phyloP scores from a whole-genome alignment of 2,113 vertebrate species.

The Gavialis gangeticus region DNA sequence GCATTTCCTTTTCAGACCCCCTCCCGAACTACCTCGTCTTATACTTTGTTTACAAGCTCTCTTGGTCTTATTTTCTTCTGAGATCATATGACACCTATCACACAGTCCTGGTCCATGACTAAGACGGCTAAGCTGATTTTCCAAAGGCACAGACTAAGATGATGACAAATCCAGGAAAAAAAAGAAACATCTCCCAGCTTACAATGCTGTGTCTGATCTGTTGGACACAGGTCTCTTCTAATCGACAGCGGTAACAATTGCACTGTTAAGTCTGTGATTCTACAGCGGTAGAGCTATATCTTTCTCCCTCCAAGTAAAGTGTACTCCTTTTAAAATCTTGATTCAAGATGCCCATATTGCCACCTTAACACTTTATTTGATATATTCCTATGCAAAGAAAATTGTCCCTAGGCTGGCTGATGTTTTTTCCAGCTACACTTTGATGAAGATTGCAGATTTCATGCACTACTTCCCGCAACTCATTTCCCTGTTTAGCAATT shows the following conservation, averaged over 20 bases:
- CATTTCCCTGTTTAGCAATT: not conserved
- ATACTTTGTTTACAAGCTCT: too few relatives aligned
- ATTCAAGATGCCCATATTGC: not conserved
- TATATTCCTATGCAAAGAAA: fast-evolving
- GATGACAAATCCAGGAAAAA: not conserved
- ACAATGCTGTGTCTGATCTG: not conserved
- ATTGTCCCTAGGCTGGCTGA: not conserved
- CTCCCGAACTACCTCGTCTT: too few relatives aligned
- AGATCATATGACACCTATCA: too few relatives aligned
- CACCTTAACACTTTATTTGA: not conserved
- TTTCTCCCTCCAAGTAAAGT: not conserved
- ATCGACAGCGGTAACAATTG: not conserved
- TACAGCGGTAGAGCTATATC: too few relatives aligned
- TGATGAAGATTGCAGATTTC: not conserved
- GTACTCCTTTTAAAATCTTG: not conserved
- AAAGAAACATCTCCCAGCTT: not conserved
- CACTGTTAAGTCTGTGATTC: too few relatives aligned
- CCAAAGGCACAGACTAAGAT: not conserved
- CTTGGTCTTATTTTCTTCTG: too few relatives aligned
- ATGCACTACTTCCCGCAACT: not conserved
- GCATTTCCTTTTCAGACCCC: not conserved
- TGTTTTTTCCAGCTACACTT: not conserved
- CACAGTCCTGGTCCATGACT: too few relatives aligned
- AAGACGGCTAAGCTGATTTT: not conserved
- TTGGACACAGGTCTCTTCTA: not conserved